Evolutionary conservation across 2,888 invertebrate genomes (phyloP).

Genomic region (Linyphia triangularis): DNA sequence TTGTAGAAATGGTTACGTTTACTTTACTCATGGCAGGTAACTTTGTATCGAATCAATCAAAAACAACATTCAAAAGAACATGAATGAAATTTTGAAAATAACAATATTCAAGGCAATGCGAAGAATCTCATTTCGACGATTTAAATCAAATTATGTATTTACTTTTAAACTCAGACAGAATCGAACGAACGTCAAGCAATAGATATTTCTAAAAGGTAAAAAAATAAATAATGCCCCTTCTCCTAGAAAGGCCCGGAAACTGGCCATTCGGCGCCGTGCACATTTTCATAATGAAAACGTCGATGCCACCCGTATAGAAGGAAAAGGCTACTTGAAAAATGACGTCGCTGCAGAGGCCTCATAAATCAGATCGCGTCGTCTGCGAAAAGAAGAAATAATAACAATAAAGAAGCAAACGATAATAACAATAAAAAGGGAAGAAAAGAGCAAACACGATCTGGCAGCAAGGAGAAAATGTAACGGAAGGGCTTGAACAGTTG

Average conservation of each 20-base stretch:
- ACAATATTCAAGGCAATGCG: too few species aligned
- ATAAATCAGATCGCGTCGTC: conserved; percentile 68
- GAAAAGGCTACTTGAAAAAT: conserved; percentile 63
- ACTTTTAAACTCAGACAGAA: too few species aligned
- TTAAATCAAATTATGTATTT: too few species aligned
- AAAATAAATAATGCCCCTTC: conserved; percentile 3
- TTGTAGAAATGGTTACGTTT: too few species aligned
- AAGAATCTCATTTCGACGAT: too few species aligned
- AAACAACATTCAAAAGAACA: too few species aligned
- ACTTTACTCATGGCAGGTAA: too few species aligned
- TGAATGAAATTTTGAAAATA: too few species aligned
- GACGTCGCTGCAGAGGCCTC: conserved; percentile 41
- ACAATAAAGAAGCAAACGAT: conserved; percentile 50
- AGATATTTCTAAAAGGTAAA: background rate
- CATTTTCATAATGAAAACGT: conserved; percentile 71
- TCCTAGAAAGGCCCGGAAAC: conserved; percentile 10
- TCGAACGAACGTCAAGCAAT: background rate
- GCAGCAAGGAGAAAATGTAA: conserved; percentile 52
- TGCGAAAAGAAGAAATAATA: conserved; percentile 24
- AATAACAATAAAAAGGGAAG: conserved; percentile 31
- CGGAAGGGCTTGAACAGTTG: conserved; percentile 54
- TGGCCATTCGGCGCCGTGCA: conserved; percentile 54
- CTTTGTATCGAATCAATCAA: too few species aligned
- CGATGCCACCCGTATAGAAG: conserved; percentile 30
- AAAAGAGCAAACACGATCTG: conserved; percentile 58